These are phyloP conservation scores for Polyploca ridens DNA, from an alignment of 2,888 invertebrate species.

Conservation along the genomic window DNA sequence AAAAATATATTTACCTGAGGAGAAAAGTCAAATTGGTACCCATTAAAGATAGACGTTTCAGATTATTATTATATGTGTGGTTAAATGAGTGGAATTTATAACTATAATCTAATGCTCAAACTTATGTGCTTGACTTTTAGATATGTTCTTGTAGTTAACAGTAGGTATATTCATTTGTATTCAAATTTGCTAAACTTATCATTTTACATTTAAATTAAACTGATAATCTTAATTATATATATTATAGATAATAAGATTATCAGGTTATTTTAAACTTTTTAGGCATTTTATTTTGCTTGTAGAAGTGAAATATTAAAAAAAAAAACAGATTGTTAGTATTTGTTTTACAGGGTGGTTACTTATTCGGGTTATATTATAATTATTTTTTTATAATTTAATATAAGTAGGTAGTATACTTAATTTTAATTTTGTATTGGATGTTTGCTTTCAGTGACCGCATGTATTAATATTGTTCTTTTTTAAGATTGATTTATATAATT, in stretches of 20 bases:
- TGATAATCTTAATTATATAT: too few species aligned
- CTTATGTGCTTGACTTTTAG: conserved; percentile 68
- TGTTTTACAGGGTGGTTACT: neutral
- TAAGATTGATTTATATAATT: neutral
- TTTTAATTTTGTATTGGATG: neutral
- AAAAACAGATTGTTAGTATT: neutral
- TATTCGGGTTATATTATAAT: neutral
- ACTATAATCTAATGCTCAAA: conserved; percentile 78
- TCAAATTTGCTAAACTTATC: conserved; percentile 49
- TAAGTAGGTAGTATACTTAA: neutral
- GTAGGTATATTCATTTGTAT: conserved; percentile 40
- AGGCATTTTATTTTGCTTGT: neutral
- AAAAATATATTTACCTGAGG: too few species aligned
- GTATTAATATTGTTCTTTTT: neutral
- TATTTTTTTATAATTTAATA: neutral
- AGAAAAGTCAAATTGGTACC: too few species aligned
- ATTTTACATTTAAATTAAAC: neutral
- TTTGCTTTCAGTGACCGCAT: neutral
- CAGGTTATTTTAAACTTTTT: too few species aligned
- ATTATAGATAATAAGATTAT: too few species aligned
- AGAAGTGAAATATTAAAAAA: neutral
- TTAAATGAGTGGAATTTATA: conserved; percentile 67
- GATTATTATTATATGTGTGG: conserved; percentile 67
- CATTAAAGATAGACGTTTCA: conserved; percentile 52
- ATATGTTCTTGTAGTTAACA: conserved; percentile 60